Evolutionary conservation across 2,113 vertebrate species (phyloP).

Genomic region (Puffinus mauretanicus): DNA sequence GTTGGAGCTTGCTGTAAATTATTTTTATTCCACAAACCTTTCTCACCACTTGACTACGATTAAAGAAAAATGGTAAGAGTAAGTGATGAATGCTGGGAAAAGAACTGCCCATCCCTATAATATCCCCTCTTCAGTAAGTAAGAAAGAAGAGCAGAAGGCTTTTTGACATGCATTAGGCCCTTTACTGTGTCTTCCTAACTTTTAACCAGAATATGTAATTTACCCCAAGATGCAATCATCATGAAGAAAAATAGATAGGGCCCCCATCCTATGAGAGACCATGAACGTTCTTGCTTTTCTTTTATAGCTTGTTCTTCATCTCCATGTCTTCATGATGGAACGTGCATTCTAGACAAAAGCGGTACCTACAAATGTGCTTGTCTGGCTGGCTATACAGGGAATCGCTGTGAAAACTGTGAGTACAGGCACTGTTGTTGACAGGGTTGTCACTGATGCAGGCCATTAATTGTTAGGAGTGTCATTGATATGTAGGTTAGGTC

Average conservation of each 20-base stretch:
- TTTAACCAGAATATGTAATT: not conserved
- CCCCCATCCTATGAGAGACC: not conserved
- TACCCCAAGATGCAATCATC: not conserved
- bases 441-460: not conserved
- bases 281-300: constrained; percentile 26
- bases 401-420: constrained; percentile 90
- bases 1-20: not conserved
- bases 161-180: not conserved
- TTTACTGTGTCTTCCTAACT: not conserved
- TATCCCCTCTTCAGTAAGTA: not conserved
- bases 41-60: not conserved
- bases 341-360: constrained; percentile 83
- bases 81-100: not conserved
- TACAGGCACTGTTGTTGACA: not conserved
- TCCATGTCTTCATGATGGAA: constrained; percentile 93
- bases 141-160: not conserved
- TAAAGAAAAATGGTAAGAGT: not conserved
- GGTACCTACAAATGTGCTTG: constrained; percentile 88
- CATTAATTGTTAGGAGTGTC: not conserved
- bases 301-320: constrained; percentile 89
- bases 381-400: constrained; percentile 92
- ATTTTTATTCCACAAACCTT: not conserved
- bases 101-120: not conserved
- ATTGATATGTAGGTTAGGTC: not conserved
- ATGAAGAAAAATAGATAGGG: not conserved